phyloP scores from a whole-genome alignment of 2,797 vertebrate species.

The Scleropages formosus region DNA sequence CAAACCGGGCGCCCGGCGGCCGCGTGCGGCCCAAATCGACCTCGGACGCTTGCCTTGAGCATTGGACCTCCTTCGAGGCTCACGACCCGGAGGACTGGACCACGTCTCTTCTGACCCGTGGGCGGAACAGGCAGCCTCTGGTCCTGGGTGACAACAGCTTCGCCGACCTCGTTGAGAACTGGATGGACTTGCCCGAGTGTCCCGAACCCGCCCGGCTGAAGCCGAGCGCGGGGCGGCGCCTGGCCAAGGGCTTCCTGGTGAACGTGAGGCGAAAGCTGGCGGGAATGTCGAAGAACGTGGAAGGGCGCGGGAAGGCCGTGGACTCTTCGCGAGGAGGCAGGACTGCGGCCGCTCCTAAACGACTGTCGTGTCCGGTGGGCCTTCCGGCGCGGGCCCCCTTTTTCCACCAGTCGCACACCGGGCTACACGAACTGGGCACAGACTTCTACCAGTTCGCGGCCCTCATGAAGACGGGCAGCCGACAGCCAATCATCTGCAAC shows the following conservation, averaged over 20 bases:
- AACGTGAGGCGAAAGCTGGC: slow-evolving; percentile 84
- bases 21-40: slow-evolving; percentile 86
- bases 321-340: slow-evolving; percentile 46
- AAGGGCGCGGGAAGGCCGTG: slow-evolving; percentile 52
- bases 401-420: slow-evolving; percentile 87
- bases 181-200: slow-evolving; percentile 94
- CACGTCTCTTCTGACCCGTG: slow-evolving; percentile 82
- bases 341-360: slow-evolving; percentile 66
- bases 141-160: slow-evolving; percentile 97
- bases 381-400: slow-evolving; percentile 75
- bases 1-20: slow-evolving; percentile 53
- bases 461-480: slow-evolving; percentile 91
- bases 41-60: slow-evolving; percentile 88
- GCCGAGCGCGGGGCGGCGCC: slow-evolving; percentile 66
- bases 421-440: slow-evolving; percentile 75
- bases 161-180: slow-evolving; percentile 94
- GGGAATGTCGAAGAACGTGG: slow-evolving; percentile 72
- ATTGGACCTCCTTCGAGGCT: slow-evolving; percentile 82
- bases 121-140: slow-evolving; percentile 89
- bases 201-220: slow-evolving; percentile 67
- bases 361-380: slow-evolving; percentile 85
- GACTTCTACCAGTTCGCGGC: slow-evolving; percentile 84
- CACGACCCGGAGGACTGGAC: slow-evolving; percentile 86
- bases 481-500: slow-evolving; percentile 94
- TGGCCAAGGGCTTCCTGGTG: slow-evolving; percentile 85